Evolutionary conservation across 2,888 invertebrate genomes (phyloP).

Genomic region (Polyommatus icarus): DNA sequence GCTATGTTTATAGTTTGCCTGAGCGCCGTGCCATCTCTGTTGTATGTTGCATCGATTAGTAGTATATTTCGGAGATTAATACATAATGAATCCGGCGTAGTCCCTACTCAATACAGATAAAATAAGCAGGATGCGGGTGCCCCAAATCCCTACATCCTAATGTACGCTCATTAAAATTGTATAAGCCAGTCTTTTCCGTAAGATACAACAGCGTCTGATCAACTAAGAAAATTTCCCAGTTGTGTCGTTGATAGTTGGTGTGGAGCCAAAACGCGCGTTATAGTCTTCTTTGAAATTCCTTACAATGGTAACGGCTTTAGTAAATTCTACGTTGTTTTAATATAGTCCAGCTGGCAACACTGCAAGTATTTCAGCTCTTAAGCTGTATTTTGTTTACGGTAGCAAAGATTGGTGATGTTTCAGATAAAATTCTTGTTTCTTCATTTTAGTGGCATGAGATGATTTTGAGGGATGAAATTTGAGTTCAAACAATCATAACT

Average conservation of each 20-base stretch:
- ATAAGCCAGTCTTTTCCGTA: conserved; percentile 4
- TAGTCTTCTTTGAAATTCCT: conserved; percentile 30
- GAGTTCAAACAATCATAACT: too few species aligned
- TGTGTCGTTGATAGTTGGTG: conserved; percentile 43
- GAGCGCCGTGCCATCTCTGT: too few species aligned
- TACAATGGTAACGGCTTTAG: conserved; percentile 27
- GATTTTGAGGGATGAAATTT: too few species aligned
- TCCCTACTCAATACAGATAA: not conserved
- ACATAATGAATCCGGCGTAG: not conserved
- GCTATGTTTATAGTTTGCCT: too few species aligned
- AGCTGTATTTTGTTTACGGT: conserved; percentile 11
- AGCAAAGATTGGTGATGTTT: not conserved
- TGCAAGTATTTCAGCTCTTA: conserved; percentile 25
- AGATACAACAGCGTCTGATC: conserved; percentile 18
- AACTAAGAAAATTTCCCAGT: conserved; percentile 36
- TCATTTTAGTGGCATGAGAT: not conserved
- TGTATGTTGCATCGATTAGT: not conserved
- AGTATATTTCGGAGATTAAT: not conserved
- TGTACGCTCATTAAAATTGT: conserved; percentile 8
- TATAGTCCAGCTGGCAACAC: conserved; percentile 23
- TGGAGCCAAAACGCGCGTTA: conserved; percentile 39
- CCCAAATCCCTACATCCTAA: conserved; percentile 8
- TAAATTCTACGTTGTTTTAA: conserved; percentile 30
- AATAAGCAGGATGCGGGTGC: not conserved
- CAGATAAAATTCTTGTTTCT: not conserved